Conservation (phyloP, 1,140 invertebrate genomes). For the Drosophila neocordata region DNA sequence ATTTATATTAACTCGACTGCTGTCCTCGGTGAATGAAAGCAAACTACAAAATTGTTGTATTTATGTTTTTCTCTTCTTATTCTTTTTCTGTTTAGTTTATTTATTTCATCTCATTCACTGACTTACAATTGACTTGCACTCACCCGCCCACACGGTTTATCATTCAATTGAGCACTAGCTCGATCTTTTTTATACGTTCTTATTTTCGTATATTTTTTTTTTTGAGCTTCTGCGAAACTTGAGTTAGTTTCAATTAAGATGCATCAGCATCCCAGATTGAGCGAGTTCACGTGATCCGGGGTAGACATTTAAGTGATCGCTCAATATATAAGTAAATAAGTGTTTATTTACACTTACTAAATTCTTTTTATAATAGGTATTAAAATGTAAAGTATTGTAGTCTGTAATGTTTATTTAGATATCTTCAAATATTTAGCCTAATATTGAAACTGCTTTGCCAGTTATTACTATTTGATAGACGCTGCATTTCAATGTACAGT, state of each 20-base stretch:
- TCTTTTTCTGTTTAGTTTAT: neutral
- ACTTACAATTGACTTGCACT: conserved; percentile 7
- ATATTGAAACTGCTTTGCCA: too few relatives aligned
- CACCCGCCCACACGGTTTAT: neutral
- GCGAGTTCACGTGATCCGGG: neutral
- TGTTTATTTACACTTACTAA: too few relatives aligned
- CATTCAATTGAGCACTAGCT: neutral
- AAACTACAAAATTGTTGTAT: conserved; percentile 1
- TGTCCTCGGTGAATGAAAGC: conserved; percentile 5
- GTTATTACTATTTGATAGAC: too few relatives aligned
- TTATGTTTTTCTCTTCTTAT: too few relatives aligned
- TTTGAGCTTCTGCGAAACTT: neutral
- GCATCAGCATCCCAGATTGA: neutral
- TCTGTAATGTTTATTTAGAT: too few relatives aligned
- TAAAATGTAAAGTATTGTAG: too few relatives aligned
- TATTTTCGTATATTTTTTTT: neutral
- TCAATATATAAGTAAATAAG: neutral
- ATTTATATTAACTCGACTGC: conserved; percentile 1
- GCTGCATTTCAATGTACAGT: too few relatives aligned
- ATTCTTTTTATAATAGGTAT: too few relatives aligned
- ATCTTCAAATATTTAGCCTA: too few relatives aligned
- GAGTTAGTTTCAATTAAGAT: conserved; percentile 10
- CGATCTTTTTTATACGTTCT: neutral
- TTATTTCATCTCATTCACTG: neutral
- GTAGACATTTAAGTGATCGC: neutral